phyloP scores from a whole-genome alignment of 2,888 invertebrate species.

The Ecliptopera silaceata region DNA sequence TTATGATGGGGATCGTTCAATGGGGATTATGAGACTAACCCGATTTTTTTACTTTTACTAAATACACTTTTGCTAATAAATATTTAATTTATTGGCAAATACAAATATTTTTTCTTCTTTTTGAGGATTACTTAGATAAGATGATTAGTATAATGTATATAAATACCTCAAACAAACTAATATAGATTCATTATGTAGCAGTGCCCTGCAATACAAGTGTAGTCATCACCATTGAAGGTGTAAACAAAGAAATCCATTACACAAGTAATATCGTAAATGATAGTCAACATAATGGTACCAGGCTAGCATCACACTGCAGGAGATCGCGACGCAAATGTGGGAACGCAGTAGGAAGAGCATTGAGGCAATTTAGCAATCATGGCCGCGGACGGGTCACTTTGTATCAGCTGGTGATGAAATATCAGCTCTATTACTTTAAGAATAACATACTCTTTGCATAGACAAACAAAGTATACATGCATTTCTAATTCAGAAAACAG shows the following conservation, averaged over 20 bases:
- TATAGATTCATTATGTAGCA: not conserved
- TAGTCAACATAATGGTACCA: slow-evolving; percentile 29
- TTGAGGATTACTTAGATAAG: too few species aligned
- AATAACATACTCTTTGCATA: not conserved
- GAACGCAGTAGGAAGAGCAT: slow-evolving; percentile 44
- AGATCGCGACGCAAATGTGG: slow-evolving; percentile 40
- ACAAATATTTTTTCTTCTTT: too few species aligned
- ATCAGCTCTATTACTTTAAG: not conserved
- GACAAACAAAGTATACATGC: too few species aligned
- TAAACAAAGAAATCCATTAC: slow-evolving; percentile 26
- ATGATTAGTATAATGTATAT: too few species aligned
- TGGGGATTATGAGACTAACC: too few species aligned
- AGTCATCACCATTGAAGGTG: not conserved
- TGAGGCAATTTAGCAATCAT: slow-evolving; percentile 49
- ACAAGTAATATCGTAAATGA: slow-evolving; percentile 22
- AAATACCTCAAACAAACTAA: too few species aligned
- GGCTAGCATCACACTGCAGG: slow-evolving; percentile 32
- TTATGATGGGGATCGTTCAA: too few species aligned
- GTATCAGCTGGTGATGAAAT: not conserved
- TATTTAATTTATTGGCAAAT: too few species aligned
- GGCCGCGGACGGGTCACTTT: slow-evolving; percentile 9
- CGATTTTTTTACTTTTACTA: too few species aligned
- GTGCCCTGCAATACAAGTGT: not conserved
- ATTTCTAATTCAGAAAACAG: too few species aligned
- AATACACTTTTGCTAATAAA: too few species aligned